Evolutionary conservation across 1,140 invertebrate species (phyloP).

Genomic region (Cydia pomonella): DNA sequence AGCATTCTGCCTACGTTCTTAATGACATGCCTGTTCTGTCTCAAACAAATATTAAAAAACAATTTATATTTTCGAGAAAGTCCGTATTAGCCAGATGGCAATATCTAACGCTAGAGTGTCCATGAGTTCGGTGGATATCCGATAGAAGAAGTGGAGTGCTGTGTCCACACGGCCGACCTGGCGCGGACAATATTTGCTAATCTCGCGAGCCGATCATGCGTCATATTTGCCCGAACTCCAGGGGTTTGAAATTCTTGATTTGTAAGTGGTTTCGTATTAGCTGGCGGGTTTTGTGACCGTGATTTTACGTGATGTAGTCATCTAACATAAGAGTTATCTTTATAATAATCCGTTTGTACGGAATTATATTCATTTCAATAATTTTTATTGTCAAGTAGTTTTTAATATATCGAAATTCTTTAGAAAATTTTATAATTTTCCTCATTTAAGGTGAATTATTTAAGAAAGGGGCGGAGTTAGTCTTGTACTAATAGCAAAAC

Average conservation of each 20-base stretch:
- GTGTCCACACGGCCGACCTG: slow-evolving; percentile 30
- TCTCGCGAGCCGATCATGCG: slow-evolving; percentile 15
- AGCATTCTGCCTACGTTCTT: too few species aligned
- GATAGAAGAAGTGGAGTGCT: slow-evolving; percentile 29
- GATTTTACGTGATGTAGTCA: neutral
- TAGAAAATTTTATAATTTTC: too few species aligned
- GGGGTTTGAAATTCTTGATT: slow-evolving; percentile 11
- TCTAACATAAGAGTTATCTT: neutral
- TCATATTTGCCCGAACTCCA: slow-evolving; percentile 25
- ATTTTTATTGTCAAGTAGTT: too few species aligned
- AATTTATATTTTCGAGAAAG: neutral
- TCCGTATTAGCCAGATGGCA: neutral
- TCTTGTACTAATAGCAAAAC: too few species aligned
- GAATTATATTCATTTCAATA: too few species aligned
- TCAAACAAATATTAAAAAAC: neutral
- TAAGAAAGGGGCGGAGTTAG: too few species aligned
- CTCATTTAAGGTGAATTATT: too few species aligned
- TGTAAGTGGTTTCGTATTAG: slow-evolving; percentile 15
- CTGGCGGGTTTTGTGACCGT: neutral
- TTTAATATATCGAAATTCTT: too few species aligned
- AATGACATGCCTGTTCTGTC: too few species aligned
- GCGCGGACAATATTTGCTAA: slow-evolving; percentile 32
- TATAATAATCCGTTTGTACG: too few species aligned
- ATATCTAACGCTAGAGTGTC: slow-evolving; percentile 29
- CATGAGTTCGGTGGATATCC: slow-evolving; percentile 22